phyloP scores from a whole-genome alignment of 35 echinoderm and acorn worm genomes.

The Acanthaster planci region DNA sequence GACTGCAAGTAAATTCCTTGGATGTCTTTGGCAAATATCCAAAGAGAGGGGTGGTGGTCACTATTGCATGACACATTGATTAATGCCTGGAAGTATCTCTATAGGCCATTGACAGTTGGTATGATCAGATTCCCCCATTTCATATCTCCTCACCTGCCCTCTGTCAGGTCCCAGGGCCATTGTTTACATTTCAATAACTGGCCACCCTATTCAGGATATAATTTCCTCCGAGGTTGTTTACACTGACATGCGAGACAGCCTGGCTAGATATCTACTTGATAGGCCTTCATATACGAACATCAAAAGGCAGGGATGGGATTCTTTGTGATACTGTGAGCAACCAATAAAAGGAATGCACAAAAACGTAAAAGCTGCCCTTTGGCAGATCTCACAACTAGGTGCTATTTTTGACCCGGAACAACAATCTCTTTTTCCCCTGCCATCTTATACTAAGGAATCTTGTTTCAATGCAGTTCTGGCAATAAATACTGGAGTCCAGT shows the following conservation, averaged over 20 bases:
- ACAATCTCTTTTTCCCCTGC: no score
- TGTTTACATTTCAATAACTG: slow-evolving; percentile 10
- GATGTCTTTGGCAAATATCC: not conserved
- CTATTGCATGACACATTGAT: not conserved
- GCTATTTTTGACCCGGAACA: slow-evolving; percentile 7
- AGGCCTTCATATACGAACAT: not conserved
- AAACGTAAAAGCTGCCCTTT: not conserved
- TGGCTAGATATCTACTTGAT: not conserved
- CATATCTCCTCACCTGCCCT: not conserved
- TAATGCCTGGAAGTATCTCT: not conserved
- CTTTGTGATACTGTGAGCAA: not conserved
- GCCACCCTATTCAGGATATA: not conserved
- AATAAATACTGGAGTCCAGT: no score
- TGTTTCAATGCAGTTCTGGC: no score
- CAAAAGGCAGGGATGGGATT: not conserved
- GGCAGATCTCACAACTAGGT: not conserved
- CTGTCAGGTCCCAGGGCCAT: not conserved
- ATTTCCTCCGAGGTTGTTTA: slow-evolving; percentile 13
- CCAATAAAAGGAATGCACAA: slow-evolving; percentile 8
- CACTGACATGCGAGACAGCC: slow-evolving; percentile 13
- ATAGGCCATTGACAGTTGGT: not conserved
- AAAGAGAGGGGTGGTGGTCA: not conserved
- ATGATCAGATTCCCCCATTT: slow-evolving; percentile 12
- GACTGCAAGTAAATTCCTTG: not conserved
- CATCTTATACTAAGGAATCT: no score